Evolutionary conservation across 1,140 invertebrate genomes (phyloP), one percentile per base, ranked within the genome.

Genomic region (Pinna nobilis): DNA sequence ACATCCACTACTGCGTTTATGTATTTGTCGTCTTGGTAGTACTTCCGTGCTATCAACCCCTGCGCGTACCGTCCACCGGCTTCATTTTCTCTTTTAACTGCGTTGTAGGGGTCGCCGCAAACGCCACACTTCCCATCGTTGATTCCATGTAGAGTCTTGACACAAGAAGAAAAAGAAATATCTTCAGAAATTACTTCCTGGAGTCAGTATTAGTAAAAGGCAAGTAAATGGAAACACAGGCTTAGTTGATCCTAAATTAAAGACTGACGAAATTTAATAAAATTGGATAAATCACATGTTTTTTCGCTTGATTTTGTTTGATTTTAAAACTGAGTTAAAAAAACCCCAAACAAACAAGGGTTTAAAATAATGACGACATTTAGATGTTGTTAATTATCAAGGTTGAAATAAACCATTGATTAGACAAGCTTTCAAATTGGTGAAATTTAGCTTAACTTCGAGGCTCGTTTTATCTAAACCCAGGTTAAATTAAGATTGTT

Each of bases 101-200:
- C 65, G 64, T 81, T 74, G 63, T 76, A 89, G 2, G 77, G 60
- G 69, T 90, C 89, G 2, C 89, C 89, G 74, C 89, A 90, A 20
- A 88, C 72, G 18, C 89, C 89, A 74, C 89, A 90, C 70, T 86
- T 84, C 9, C 87, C 87, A 18, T 80, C 80, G 83, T 88, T 79
- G 61, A 77, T 32, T 37, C 69, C 73, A 39, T 82, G 75, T 39
- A 80, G 73, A n/a, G 64, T 59, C 79, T 82, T 53, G 3, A 44
- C 55, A 59, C 15, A 35, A 9, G 3, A n/a, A 13, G 18, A n/a
- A 3, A 63, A 25, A 20, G n/a, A 44, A 44, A 20, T 41, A 6
- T 28, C 30, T 44, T 47, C 7, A 2, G 25, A 37, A 13, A 63
- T 44, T 6, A 28, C 39, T 7, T 33, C 18, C 15, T 25, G 28